A percentile compares a stretch with the other conserved stretches of the same genome.
These are phyloP conservation scores for Rhynchomys soricoides DNA, from an alignment of 2,113 vertebrate genomes.

Conservation along the genomic window DNA sequence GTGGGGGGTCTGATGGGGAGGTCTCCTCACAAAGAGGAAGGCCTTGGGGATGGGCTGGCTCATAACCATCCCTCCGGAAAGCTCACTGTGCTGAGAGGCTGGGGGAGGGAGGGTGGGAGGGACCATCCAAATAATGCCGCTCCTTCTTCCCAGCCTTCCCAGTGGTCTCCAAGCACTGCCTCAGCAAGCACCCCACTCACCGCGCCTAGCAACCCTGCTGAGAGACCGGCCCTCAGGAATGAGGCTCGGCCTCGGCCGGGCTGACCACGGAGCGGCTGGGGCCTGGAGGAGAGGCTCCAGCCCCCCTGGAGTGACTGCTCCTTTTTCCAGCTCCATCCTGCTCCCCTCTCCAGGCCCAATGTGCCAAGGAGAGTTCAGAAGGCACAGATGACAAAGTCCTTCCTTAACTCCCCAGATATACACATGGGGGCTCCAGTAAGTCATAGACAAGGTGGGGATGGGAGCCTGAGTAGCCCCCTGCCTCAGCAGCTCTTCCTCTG, in stretches of 20 bases:
- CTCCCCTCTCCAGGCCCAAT: neutral
- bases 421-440: neutral
- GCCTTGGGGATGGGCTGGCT: slow-evolving; percentile 80
- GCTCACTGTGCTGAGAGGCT: slow-evolving; percentile 80
- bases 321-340: neutral
- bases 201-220: slow-evolving; percentile 84
- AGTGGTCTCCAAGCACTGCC: slow-evolving; percentile 77
- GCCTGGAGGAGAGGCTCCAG: neutral
- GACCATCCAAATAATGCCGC: slow-evolving; percentile 74
- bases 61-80: slow-evolving; percentile 86
- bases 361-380: neutral
- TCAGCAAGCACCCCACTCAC: slow-evolving; percentile 57
- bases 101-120: slow-evolving; percentile 67
- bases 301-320: neutral
- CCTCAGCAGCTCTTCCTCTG: slow-evolving; percentile 54
- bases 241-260: slow-evolving; percentile 55
- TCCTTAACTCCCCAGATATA: neutral
- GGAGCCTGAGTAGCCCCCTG: neutral
- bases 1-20: slow-evolving; percentile 79
- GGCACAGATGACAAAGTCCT: neutral
- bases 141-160: slow-evolving; percentile 81
- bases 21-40: slow-evolving; percentile 80
- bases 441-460: neutral
- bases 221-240: slow-evolving; percentile 62
- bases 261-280: neutral